These are phyloP conservation scores for Micrasema longulum DNA, from an alignment of 1,140 invertebrate species.

Conservation along the genomic window DNA sequence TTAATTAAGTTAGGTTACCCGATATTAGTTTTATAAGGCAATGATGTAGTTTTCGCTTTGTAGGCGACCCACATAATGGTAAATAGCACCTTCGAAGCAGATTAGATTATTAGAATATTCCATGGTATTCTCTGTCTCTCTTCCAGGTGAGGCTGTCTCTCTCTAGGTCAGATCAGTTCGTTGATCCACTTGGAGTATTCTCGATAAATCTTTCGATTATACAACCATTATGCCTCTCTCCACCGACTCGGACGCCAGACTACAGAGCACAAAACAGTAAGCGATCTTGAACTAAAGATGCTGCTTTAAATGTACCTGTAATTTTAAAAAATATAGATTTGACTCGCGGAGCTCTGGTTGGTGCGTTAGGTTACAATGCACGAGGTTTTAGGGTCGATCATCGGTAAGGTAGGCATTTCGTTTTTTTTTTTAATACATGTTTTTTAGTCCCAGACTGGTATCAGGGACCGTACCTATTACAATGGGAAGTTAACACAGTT, in stretches of 20 bases:
- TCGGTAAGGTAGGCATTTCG: too few relatives aligned
- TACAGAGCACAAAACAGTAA: not conserved
- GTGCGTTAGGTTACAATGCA: too few relatives aligned
- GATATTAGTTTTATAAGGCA: constrained; percentile 7
- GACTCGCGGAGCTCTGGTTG: too few relatives aligned
- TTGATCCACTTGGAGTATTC: constrained; percentile 53
- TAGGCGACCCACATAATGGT: constrained; percentile 34
- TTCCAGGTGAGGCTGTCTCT: constrained; percentile 37
- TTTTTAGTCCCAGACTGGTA: too few relatives aligned
- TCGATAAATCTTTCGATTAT: constrained; percentile 52
- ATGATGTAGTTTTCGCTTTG: constrained; percentile 22
- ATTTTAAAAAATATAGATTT: too few relatives aligned
- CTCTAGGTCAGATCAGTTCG: constrained; percentile 51
- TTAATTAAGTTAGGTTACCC: too few relatives aligned
- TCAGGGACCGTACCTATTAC: too few relatives aligned
- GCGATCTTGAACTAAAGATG: too few relatives aligned
- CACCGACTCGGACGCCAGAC: constrained; percentile 6
- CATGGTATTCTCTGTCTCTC: constrained; percentile 2
- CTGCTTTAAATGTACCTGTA: too few relatives aligned
- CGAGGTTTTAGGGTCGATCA: too few relatives aligned
- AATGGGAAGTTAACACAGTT: too few relatives aligned
- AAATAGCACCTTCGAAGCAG: constrained; percentile 27
- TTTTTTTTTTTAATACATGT: too few relatives aligned
- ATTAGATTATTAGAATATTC: constrained; percentile 27
- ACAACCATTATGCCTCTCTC: constrained; percentile 41